These are phyloP conservation scores for Protobothrops flavoviridis DNA, from an alignment of 2,113 vertebrate genomes.

Conservation along the genomic window DNA sequence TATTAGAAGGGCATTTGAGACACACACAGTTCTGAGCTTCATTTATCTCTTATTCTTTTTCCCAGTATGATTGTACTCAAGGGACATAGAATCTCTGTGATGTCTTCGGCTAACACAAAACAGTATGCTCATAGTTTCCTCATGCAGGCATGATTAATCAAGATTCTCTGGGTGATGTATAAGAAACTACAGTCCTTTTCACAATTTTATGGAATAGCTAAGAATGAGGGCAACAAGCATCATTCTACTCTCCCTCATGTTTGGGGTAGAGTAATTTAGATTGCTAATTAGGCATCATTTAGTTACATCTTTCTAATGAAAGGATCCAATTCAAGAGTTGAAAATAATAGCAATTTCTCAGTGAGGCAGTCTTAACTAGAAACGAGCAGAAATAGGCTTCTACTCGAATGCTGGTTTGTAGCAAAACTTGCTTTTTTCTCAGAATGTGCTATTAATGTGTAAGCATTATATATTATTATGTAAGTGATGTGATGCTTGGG, in stretches of 20 bases:
- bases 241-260: background rate
- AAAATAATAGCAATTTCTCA: background rate
- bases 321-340: background rate
- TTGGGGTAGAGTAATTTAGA: background rate
- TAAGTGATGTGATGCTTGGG: background rate
- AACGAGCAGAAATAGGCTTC: background rate
- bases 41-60: background rate
- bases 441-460: background rate
- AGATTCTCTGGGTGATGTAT: background rate
- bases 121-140: background rate
- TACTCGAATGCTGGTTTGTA: background rate
- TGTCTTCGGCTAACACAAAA: background rate
- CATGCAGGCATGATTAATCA: background rate
- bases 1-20: background rate
- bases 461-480: background rate
- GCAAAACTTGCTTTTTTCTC: background rate
- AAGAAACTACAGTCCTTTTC: background rate
- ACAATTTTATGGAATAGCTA: background rate
- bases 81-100: background rate
- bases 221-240: background rate
- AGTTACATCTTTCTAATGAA: background rate
- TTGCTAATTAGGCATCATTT: background rate
- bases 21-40: background rate
- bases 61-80: background rate
- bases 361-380: background rate